Evolutionary conservation across 2,888 invertebrate species (phyloP).

Genomic region (Agriotes lineatus): DNA sequence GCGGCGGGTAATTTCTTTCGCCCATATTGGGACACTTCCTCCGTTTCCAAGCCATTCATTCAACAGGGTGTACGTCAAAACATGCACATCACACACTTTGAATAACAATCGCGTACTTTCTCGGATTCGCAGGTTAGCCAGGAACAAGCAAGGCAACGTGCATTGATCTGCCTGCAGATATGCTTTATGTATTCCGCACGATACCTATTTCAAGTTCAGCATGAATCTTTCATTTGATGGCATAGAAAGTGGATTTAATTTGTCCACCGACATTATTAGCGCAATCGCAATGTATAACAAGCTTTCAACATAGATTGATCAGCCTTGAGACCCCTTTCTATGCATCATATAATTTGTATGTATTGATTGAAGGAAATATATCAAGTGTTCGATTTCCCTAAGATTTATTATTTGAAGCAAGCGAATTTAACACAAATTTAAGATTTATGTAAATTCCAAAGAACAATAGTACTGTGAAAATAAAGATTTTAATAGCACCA

Average conservation of each 20-base stretch:
- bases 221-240: neutral
- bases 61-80: conserved; percentile 20
- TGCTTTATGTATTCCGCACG: neutral
- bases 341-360: neutral
- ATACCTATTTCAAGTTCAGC: conserved; percentile 10
- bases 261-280: neutral
- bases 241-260: neutral
- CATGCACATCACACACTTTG: conserved; percentile 6
- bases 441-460: no score
- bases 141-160: conserved; percentile 2
- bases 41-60: conserved; percentile 13
- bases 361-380: neutral
- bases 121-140: neutral
- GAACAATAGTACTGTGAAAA: no score
- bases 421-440: no score
- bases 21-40: conserved; percentile 27
- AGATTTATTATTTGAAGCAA: neutral
- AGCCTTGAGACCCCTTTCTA: no score
- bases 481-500: no score
- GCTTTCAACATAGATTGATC: neutral
- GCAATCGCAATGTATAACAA: conserved; percentile 5
- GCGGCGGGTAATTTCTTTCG: neutral
- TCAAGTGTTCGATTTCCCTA: neutral
- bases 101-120: conserved; percentile 19
- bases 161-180: neutral